phyloP scores from a whole-genome alignment of 2,797 vertebrate genomes.

The Microctenopoma steveboyesi region DNA sequence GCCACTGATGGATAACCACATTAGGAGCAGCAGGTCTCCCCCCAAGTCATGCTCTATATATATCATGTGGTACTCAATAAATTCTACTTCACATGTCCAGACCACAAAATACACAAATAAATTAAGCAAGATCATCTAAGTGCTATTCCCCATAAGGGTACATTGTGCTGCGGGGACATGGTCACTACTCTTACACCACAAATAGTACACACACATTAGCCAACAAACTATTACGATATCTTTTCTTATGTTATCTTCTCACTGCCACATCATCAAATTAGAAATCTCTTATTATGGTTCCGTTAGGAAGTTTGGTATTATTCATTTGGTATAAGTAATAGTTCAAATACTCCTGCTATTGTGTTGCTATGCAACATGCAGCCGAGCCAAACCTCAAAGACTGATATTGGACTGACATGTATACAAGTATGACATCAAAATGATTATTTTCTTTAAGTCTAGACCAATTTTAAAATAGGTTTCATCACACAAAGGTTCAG shows the following conservation, averaged over 20 bases:
- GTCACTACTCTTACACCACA: background rate
- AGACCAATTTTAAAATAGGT: conserved; percentile 12
- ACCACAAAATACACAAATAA: conserved; percentile 28
- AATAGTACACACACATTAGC: background rate
- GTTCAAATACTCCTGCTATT: background rate
- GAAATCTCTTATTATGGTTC: background rate
- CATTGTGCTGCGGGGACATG: background rate
- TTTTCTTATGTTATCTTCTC: too few species aligned
- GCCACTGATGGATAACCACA: conserved; percentile 69
- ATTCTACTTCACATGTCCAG: conserved; percentile 27
- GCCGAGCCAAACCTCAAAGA: conserved; percentile 16
- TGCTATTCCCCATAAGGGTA: background rate
- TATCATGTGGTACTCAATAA: conserved; percentile 29
- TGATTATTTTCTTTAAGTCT: background rate
- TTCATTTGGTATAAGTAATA: conserved; percentile 9
- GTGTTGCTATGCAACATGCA: conserved; percentile 31
- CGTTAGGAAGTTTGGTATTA: background rate
- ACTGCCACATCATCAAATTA: background rate
- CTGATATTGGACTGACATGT: conserved; percentile 9
- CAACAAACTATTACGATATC: background rate
- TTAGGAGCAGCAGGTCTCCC: conserved; percentile 44
- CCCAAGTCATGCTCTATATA: conserved; percentile 30
- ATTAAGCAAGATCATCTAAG: conserved; percentile 18
- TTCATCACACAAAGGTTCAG: conserved; percentile 23
- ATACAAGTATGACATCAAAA: background rate